Conservation (phyloP, 2,888 invertebrate genomes). For the Rambutsinella grinnellia region DNA sequence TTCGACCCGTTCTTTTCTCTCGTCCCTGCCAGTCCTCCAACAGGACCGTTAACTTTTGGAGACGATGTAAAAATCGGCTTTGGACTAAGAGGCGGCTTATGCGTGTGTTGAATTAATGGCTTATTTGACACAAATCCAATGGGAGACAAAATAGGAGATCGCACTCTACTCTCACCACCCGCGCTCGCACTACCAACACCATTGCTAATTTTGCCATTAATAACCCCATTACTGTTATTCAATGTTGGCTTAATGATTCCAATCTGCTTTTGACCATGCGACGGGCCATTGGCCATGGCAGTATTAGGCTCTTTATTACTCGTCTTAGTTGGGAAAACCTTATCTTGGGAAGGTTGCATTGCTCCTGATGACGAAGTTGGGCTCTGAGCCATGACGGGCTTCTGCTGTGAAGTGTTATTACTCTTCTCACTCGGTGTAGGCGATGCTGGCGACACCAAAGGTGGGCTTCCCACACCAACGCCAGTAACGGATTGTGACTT, state of each 20-base stretch:
- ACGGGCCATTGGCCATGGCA: conserved; percentile 13
- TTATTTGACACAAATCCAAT: conserved; percentile 35
- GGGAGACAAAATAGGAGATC: conserved; percentile 48
- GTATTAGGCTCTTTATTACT: conserved; percentile 32
- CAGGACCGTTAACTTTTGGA: conserved; percentile 43
- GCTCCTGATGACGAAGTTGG: conserved; percentile 58
- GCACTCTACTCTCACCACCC: conserved; percentile 26
- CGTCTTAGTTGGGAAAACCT: conserved; percentile 50
- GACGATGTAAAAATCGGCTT: conserved; percentile 63
- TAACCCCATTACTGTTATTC: conserved; percentile 23
- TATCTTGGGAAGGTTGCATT: conserved; percentile 63
- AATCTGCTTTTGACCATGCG: conserved; percentile 70
- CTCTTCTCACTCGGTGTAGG: conserved; percentile 34
- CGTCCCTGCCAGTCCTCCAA: neutral
- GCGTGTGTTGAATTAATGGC: conserved; percentile 34
- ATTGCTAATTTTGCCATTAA: conserved; percentile 12
- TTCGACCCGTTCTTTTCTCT: neutral
- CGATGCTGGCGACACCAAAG: conserved; percentile 66
- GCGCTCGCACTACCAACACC: conserved; percentile 6
- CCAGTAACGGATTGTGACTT: conserved; percentile 44
- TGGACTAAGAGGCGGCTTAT: conserved; percentile 64
- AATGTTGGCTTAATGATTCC: conserved; percentile 73
- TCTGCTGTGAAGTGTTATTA: conserved; percentile 60
- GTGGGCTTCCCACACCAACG: conserved; percentile 58
- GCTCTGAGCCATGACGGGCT: conserved; percentile 52